Percentiles rank a stretch among this genome's conserved stretches.
Conservation (phyloP, 2,888 invertebrate genomes). For the Carterocephalus palaemon region DNA sequence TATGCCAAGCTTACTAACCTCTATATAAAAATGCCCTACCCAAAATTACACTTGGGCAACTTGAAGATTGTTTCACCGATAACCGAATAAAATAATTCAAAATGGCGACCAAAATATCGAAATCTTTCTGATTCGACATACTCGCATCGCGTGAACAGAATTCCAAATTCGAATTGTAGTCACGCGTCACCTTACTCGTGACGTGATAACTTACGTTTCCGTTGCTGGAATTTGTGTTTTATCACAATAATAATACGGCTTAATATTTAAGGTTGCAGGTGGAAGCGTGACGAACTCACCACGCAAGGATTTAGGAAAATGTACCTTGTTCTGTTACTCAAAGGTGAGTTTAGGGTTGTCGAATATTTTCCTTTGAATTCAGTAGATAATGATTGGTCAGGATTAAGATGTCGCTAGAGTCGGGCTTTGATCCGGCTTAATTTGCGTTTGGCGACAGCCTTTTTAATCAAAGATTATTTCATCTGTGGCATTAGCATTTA, state of each 20-base stretch:
- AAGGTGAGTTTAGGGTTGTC: not conserved
- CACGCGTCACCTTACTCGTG: constrained; percentile 13
- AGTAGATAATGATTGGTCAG: constrained; percentile 10
- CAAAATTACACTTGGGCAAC: not conserved
- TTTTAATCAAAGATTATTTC: constrained; percentile 20
- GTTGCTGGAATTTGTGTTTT: not conserved
- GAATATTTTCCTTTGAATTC: not conserved
- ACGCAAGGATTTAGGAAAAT: not conserved
- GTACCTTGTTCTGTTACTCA: not conserved
- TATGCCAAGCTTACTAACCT: no score
- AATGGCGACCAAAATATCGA: constrained; percentile 4
- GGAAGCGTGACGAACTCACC: not conserved
- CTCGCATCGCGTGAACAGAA: constrained; percentile 20
- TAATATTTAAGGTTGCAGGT: not conserved
- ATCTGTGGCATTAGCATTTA: not conserved
- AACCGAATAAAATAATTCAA: constrained; percentile 2
- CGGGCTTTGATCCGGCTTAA: constrained; percentile 17
- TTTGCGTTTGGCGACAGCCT: constrained; percentile 13
- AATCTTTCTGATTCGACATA: constrained; percentile 4
- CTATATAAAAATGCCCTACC: no score
- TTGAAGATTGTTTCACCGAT: constrained; percentile 5
- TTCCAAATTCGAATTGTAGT: constrained; percentile 26
- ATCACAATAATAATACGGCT: not conserved
- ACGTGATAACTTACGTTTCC: not conserved
- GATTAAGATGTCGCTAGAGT: constrained; percentile 15